Percentiles rank a stretch among this genome's conserved stretches.
Evolutionary conservation across 64 coral and sea anemone species (phyloP).

Genomic region (Stichodactyla helianthus): DNA sequence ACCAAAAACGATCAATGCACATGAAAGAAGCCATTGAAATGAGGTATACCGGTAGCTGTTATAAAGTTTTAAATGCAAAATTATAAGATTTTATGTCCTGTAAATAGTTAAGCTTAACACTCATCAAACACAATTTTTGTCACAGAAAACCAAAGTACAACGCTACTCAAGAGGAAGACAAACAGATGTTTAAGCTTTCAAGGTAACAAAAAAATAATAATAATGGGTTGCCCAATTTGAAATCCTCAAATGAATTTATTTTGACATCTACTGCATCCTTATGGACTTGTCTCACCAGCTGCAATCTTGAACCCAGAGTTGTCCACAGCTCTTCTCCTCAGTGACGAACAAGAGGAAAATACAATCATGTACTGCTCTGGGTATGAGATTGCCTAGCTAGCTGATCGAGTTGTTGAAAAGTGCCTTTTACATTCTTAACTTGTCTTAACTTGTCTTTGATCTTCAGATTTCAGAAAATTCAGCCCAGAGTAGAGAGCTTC

Average conservation of each 20-base stretch:
- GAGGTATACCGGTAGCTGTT: slow-evolving; percentile 45
- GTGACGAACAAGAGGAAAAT: too few species aligned
- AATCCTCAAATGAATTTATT: too few species aligned
- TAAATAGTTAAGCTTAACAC: not conserved
- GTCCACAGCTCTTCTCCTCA: too few species aligned
- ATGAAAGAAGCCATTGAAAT: slow-evolving; percentile 51
- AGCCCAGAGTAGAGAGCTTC: slow-evolving; percentile 65
- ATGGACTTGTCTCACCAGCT: too few species aligned
- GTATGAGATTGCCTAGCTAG: too few species aligned
- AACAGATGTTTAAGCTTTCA: slow-evolving; percentile 76
- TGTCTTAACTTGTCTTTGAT: not conserved
- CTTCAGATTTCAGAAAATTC: slow-evolving; percentile 66
- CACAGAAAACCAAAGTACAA: slow-evolving; percentile 49
- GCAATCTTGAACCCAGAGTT: too few species aligned
- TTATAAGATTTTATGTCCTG: too few species aligned
- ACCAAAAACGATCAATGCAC: slow-evolving; percentile 43
- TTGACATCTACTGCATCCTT: too few species aligned
- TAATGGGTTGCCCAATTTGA: too few species aligned
- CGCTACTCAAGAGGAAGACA: slow-evolving; percentile 36
- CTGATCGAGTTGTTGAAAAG: too few species aligned
- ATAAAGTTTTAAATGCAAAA: not conserved
- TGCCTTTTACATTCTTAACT: too few species aligned
- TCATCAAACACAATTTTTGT: not conserved
- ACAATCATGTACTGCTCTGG: too few species aligned
- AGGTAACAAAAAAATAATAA: slow-evolving; percentile 34